phyloP scores from a whole-genome alignment of 2,797 vertebrate genomes.

The Notamacropus eugenii region DNA sequence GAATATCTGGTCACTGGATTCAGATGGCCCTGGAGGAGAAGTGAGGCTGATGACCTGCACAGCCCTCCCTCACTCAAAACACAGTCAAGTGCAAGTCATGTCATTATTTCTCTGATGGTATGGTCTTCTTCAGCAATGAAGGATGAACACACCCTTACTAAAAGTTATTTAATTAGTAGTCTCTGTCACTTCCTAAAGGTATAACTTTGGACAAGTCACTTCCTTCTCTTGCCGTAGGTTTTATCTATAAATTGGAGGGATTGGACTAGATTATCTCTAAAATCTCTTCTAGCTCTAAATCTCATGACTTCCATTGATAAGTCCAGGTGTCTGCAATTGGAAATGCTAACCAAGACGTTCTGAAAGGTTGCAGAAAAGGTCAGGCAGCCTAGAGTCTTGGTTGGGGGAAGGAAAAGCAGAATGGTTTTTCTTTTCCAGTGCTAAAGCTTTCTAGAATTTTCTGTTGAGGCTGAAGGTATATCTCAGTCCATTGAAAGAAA shows the following conservation, averaged over 20 bases:
- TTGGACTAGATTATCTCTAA: background rate
- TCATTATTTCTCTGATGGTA: too few relatives aligned
- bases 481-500: background rate
- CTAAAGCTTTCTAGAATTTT: background rate
- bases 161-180: background rate
- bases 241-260: background rate
- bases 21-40: too few relatives aligned
- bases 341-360: background rate
- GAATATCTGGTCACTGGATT: too few relatives aligned
- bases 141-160: background rate
- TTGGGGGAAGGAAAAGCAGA: constrained; percentile 1
- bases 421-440: background rate
- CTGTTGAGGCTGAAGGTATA: background rate
- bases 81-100: too few relatives aligned
- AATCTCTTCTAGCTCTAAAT: background rate
- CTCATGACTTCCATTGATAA: background rate
- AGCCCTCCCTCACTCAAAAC: too few relatives aligned
- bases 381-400: background rate
- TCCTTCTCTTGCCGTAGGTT: background rate
- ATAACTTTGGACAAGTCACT: background rate
- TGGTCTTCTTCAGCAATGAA: too few relatives aligned
- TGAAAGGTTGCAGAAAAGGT: background rate
- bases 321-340: background rate
- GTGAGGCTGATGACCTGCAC: too few relatives aligned
- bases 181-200: background rate